phyloP scores from a whole-genome alignment of 2,797 vertebrate species.

The Ctenopoma multispine region DNA sequence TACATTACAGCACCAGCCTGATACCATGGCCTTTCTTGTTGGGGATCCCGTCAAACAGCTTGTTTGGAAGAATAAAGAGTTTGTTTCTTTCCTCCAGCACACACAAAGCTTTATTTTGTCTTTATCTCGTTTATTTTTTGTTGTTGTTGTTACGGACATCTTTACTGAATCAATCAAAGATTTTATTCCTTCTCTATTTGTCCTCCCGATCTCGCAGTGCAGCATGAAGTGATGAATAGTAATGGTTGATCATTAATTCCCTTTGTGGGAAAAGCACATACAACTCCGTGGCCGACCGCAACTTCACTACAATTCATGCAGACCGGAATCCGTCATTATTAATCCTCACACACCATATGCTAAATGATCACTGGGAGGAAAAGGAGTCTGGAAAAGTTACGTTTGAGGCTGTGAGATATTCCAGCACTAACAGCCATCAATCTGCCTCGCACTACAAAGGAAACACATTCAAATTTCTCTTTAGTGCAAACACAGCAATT shows the following conservation, averaged over 20 bases:
- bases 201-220: slow-evolving; percentile 60
- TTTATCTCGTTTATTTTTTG: not conserved
- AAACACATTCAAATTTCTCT: slow-evolving; percentile 64
- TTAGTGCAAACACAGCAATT: slow-evolving; percentile 67
- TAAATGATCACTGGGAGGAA: slow-evolving; percentile 54
- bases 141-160: slow-evolving; percentile 41
- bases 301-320: slow-evolving; percentile 52
- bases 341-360: slow-evolving; percentile 55
- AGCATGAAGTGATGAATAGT: slow-evolving; percentile 78
- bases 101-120: slow-evolving; percentile 34
- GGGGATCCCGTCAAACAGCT: slow-evolving; percentile 69
- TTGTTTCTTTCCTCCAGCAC: slow-evolving; percentile 43
- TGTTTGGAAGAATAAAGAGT: slow-evolving; percentile 63
- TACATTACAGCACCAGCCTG: slow-evolving; percentile 37
- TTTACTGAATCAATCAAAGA: slow-evolving; percentile 81
- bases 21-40: slow-evolving; percentile 37
- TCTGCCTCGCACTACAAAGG: slow-evolving; percentile 66
- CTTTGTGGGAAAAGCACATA: slow-evolving; percentile 73
- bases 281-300: slow-evolving; percentile 62
- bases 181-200: slow-evolving; percentile 57
- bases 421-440: slow-evolving; percentile 61
- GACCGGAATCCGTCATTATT: slow-evolving; percentile 66
- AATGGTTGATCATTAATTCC: slow-evolving; percentile 80
- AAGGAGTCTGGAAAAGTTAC: slow-evolving; percentile 54
- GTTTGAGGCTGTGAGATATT: slow-evolving; percentile 47